Evolutionary conservation across 1,140 invertebrate species (phyloP), one percentile per base, ranked within the genome.

Genomic region (Macrocentrus cingulum): DNA sequence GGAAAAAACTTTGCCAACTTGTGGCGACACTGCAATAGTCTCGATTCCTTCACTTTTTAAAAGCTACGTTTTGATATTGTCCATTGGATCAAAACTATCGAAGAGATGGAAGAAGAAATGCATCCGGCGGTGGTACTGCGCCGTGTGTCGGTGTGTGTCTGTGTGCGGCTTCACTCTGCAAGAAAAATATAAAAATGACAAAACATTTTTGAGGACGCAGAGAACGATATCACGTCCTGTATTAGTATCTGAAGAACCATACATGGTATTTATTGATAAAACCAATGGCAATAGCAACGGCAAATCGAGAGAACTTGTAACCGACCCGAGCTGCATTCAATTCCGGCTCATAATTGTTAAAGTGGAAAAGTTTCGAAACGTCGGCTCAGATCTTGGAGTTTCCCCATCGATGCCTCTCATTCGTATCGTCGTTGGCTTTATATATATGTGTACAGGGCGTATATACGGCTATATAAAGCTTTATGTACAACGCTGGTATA

Each of bases 341-440:
- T 72, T 71, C 65, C 61, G 62, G 66, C 69, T 72, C 70, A 72
- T 72, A 72, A 72, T 72, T 72, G 70, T 72, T 72, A 72, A 71
- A 72, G 69, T 71, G 64, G 64, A 72, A 72, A 72, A 72, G 65
- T 71, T 72, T 72, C 60, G 42, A 67, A 68, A 64, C 65, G 54
- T 56, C 53, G 54, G 48, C 52, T 16, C 44, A n/a, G 53, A 29
- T 6, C 16, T 54, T 48, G 25, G 16, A 45, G 57, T 52, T 53
- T 54, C 16, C 20, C 29, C 18, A 16, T 37, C 29, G 49, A 51
- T 15, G 25, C 18, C 29, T 2, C 18, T 20, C 2, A 23, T 1
- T 46, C 44, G 19, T 19, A 49, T 49, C n/a, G 49, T 32, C 16
- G 18, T 19, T 19, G 9, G 16, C 32, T n/a, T 16, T 25, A 7